These are phyloP conservation scores for Cerceris ruficornis DNA, from an alignment of 2,888 invertebrate species.

Conservation along the genomic window DNA sequence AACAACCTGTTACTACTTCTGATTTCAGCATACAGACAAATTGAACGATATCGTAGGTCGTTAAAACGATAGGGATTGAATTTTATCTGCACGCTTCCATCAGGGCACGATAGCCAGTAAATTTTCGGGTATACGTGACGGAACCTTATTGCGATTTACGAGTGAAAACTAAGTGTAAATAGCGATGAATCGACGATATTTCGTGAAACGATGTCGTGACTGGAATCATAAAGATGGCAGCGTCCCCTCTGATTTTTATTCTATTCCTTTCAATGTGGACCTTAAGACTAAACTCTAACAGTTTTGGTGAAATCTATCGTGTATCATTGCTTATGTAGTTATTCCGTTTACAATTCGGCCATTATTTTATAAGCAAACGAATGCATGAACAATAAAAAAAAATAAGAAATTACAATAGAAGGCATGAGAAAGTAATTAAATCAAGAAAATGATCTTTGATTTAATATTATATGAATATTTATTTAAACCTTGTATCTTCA, in stretches of 20 bases:
- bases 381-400: background rate
- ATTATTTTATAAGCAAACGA: too few species aligned
- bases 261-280: constrained; percentile 3
- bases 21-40: background rate
- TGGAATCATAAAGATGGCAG: constrained; percentile 27
- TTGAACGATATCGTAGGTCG: constrained; percentile 10
- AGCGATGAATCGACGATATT: constrained; percentile 39
- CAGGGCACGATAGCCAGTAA: constrained; percentile 22
- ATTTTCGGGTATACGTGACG: constrained; percentile 40
- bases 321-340: background rate
- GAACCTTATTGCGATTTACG: constrained; percentile 42
- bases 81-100: constrained; percentile 25
- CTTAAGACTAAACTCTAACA: background rate
- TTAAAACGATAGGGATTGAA: constrained; percentile 24
- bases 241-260: constrained; percentile 6
- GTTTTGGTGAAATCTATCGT: background rate
- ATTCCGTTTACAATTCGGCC: background rate
- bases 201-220: constrained; percentile 26
- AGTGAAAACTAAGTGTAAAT: constrained; percentile 40
- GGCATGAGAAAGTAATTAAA: too few species aligned
- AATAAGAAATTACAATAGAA: too few species aligned
- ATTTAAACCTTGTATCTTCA: too few species aligned
- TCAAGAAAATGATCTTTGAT: too few species aligned
- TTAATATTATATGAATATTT: too few species aligned
- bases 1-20: background rate